Evolutionary conservation across 2,113 vertebrate genomes (phyloP).

Genomic region (Atrichornis clamosus): DNA sequence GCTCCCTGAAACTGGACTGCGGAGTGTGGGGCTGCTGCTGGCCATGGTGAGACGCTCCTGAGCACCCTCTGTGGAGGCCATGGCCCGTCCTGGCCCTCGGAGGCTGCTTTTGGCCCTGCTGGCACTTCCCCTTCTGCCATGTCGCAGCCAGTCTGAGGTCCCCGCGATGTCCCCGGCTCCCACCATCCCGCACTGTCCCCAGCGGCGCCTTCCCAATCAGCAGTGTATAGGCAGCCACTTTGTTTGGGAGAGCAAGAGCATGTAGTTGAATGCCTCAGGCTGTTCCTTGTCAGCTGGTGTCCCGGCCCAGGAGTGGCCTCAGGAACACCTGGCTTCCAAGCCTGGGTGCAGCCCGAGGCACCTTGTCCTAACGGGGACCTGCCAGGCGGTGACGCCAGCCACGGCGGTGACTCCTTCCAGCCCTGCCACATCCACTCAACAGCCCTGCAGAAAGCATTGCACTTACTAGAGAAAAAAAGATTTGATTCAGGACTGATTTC

Average conservation of each 20-base stretch:
- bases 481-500: background rate
- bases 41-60: rapidly evolving
- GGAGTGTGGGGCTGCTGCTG: background rate
- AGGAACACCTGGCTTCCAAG: background rate
- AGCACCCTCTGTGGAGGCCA: rapidly evolving
- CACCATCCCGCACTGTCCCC: too few species aligned
- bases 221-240: background rate
- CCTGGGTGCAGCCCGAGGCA: background rate
- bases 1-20: rapidly evolving
- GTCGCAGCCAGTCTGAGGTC: rapidly evolving
- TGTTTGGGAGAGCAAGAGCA: background rate
- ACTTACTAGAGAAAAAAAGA: too few species aligned
- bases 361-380: background rate
- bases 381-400: too few species aligned
- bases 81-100: rapidly evolving
- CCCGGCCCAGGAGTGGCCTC: background rate
- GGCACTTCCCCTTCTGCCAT: rapidly evolving
- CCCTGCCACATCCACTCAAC: background rate
- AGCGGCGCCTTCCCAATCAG: rapidly evolving
- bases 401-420: rapidly evolving
- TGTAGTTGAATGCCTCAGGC: background rate
- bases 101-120: background rate
- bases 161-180: rapidly evolving
- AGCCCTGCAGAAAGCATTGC: background rate
- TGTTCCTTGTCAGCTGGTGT: background rate